phyloP scores from a whole-genome alignment of 1,140 invertebrate genomes.

The Arctopsyche grandis region DNA sequence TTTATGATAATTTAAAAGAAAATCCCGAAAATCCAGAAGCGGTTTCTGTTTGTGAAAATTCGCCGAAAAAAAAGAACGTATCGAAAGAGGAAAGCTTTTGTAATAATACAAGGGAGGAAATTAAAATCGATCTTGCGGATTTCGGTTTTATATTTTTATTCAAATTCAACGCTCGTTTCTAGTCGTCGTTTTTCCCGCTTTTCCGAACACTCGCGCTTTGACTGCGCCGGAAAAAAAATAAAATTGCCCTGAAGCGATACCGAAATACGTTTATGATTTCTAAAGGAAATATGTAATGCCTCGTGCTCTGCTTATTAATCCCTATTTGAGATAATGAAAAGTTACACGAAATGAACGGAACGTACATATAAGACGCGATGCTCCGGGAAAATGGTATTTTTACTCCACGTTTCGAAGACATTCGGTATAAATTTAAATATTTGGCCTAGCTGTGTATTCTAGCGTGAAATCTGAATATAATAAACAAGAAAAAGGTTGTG shows the following conservation, averaged over 20 bases:
- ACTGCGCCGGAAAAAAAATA: background rate
- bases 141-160: background rate
- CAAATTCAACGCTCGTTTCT: background rate
- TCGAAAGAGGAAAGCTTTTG: background rate
- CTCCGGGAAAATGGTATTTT: too few relatives aligned
- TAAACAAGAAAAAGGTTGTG: too few relatives aligned
- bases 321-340: slow-evolving; percentile 3
- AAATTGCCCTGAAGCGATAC: background rate
- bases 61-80: background rate
- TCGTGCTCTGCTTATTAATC: slow-evolving; percentile 6
- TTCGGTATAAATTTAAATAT: too few relatives aligned
- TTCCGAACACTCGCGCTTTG: background rate
- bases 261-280: background rate
- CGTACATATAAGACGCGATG: too few relatives aligned
- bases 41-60: too few relatives aligned
- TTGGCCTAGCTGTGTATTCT: too few relatives aligned
- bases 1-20: slow-evolving; percentile 1
- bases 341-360: background rate
- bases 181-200: background rate
- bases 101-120: slow-evolving; percentile 2
- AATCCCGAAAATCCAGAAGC: background rate
- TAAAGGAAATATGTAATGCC: slow-evolving; percentile 1
- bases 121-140: background rate
- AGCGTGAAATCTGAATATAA: too few relatives aligned
- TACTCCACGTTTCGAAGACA: too few relatives aligned